Conservation (phyloP, 2,888 invertebrate genomes). For the Drosophila pegasa region DNA sequence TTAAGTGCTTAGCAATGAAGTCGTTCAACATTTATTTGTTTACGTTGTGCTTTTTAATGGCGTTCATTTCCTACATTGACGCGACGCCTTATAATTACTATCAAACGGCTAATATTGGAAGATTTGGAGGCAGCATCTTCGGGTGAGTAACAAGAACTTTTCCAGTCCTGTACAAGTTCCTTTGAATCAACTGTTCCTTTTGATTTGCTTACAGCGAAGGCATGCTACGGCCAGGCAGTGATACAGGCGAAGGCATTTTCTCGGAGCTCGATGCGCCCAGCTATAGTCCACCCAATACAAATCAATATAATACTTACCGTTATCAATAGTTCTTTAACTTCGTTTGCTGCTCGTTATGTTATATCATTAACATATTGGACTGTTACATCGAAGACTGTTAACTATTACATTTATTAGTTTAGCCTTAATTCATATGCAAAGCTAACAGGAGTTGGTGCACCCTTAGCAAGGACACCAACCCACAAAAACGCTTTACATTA, state of each 20-base stretch:
- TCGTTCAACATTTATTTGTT: conserved; percentile 1
- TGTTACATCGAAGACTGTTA: neutral
- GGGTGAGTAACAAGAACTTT: conserved; percentile 23
- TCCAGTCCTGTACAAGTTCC: neutral
- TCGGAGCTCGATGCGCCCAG: conserved; percentile 28
- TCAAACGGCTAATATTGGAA: neutral
- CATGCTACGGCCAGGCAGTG: conserved; percentile 27
- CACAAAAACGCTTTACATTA: neutral
- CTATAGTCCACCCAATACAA: conserved; percentile 5
- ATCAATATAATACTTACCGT: conserved; percentile 7
- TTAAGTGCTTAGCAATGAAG: conserved; percentile 12
- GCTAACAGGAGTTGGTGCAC: conserved; percentile 11
- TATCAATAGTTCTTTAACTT: no score
- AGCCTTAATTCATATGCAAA: conserved; percentile 4
- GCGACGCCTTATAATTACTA: conserved; percentile 29
- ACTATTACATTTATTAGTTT: neutral
- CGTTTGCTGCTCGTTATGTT: no score
- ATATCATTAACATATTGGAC: neutral
- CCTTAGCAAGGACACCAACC: neutral
- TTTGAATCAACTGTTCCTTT: neutral
- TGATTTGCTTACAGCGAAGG: conserved; percentile 36
- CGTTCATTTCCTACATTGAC: conserved; percentile 2
- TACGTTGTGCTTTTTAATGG: conserved; percentile 12
- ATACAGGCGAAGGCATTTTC: conserved; percentile 36
- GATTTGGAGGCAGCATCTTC: conserved; percentile 26